Percentiles rank a stretch among this genome's conserved stretches.
Evolutionary conservation across 2,797 vertebrate genomes (phyloP).

Genomic region (Pipistrellus kuhlii): DNA sequence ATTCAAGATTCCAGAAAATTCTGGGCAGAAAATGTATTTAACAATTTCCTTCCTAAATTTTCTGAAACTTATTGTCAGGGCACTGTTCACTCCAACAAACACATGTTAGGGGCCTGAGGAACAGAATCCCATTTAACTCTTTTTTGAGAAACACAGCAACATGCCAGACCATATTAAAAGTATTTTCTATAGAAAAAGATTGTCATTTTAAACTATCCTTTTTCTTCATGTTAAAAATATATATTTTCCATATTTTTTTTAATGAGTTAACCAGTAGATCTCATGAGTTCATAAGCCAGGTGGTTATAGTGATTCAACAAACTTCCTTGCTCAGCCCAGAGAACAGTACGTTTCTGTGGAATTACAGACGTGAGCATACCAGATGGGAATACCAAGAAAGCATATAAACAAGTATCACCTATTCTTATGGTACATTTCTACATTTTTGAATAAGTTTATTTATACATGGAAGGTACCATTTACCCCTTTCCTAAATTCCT

Average conservation of each 20-base stretch:
- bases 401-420: neutral
- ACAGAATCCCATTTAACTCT: neutral
- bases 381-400: neutral
- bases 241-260: neutral
- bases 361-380: neutral
- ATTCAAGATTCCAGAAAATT: neutral
- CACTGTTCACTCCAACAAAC: neutral
- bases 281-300: constrained; percentile 10
- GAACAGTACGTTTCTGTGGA: neutral
- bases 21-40: constrained; percentile 3
- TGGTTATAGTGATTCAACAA: neutral
- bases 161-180: neutral
- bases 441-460: neutral
- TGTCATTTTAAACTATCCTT: neutral
- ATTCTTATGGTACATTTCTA: neutral
- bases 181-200: constrained; percentile 24
- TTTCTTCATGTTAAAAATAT: constrained; percentile 14
- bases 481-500: neutral
- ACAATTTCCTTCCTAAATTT: constrained; percentile 43
- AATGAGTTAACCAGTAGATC: neutral
- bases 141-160: constrained; percentile 19
- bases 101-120: neutral
- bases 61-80: constrained; percentile 24
- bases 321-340: constrained; percentile 15
- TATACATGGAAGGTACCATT: neutral